phyloP scores from a whole-genome alignment of 2,797 vertebrate species.

The Tragopan temminckii region DNA sequence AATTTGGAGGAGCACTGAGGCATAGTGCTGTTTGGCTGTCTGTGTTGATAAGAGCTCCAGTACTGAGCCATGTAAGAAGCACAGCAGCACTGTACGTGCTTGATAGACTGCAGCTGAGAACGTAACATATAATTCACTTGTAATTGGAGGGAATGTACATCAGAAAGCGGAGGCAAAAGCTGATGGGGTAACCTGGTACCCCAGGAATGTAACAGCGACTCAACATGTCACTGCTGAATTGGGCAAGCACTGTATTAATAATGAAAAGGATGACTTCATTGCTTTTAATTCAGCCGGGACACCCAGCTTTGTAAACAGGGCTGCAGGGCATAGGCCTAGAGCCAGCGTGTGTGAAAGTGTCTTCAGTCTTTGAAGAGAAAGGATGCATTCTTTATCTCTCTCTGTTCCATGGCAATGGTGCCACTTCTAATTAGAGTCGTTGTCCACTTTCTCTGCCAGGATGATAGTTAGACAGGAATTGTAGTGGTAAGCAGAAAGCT shows the following conservation, averaged over 20 bases:
- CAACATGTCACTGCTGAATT: neutral
- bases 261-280: conserved; percentile 35
- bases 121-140: neutral
- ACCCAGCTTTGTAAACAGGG: neutral
- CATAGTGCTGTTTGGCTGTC: neutral
- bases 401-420: neutral
- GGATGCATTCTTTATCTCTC: conserved; percentile 54
- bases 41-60: neutral
- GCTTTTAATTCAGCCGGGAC: conserved; percentile 31
- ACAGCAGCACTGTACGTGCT: neutral
- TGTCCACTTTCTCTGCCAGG: conserved; percentile 39
- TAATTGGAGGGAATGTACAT: neutral
- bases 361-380: conserved; percentile 59
- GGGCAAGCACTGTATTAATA: neutral
- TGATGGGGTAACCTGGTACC: neutral
- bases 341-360: conserved; percentile 65
- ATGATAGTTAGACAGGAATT: neutral
- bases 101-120: neutral
- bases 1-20: neutral
- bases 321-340: conserved; percentile 9
- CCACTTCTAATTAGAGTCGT: conserved; percentile 11
- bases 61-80: neutral
- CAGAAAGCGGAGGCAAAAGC: neutral
- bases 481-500: conserved; percentile 25
- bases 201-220: neutral